Conservation (phyloP, 2,888 invertebrate genomes). For the Empis stercorea region DNA sequence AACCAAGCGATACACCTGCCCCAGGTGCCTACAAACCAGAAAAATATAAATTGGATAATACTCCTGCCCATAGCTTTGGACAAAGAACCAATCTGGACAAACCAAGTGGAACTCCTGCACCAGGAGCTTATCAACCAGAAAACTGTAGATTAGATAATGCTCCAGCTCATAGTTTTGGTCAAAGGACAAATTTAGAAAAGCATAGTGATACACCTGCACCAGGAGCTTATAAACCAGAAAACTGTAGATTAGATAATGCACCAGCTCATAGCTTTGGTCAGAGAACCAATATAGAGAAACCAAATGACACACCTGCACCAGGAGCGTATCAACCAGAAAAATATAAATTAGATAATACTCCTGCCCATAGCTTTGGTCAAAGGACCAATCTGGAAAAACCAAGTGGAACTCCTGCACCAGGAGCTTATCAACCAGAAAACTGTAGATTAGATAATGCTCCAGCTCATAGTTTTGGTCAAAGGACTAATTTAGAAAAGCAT, state of each 20-base stretch:
- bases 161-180: constrained; percentile 40
- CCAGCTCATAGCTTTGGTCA: constrained; percentile 45
- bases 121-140: constrained; percentile 41
- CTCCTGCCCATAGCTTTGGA: constrained; percentile 43
- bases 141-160: constrained; percentile 37
- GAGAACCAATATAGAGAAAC: constrained; percentile 39
- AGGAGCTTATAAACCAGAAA: constrained; percentile 41
- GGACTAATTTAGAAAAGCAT: constrained; percentile 45
- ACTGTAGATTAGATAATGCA: constrained; percentile 35
- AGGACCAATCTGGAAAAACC: constrained; percentile 48
- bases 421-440: constrained; percentile 42
- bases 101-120: constrained; percentile 24
- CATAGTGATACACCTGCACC: constrained; percentile 32
- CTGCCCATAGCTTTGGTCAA: constrained; percentile 52
- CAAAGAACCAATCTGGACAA: constrained; percentile 39
- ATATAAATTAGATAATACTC: constrained; percentile 38
- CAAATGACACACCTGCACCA: constrained; percentile 29
- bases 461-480: constrained; percentile 58
- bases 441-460: constrained; percentile 45
- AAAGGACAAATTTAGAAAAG: constrained; percentile 21
- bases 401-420: constrained; percentile 47
- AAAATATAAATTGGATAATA: constrained; percentile 38
- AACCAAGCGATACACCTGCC: constrained; percentile 33
- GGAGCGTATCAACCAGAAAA: constrained; percentile 55
- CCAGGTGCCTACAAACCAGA: constrained; percentile 45